A percentile compares a stretch with the other conserved stretches of the same genome.
These are phyloP conservation scores for Choloepus didactylus DNA, from an alignment of 2,797 vertebrate genomes.

Conservation along the genomic window DNA sequence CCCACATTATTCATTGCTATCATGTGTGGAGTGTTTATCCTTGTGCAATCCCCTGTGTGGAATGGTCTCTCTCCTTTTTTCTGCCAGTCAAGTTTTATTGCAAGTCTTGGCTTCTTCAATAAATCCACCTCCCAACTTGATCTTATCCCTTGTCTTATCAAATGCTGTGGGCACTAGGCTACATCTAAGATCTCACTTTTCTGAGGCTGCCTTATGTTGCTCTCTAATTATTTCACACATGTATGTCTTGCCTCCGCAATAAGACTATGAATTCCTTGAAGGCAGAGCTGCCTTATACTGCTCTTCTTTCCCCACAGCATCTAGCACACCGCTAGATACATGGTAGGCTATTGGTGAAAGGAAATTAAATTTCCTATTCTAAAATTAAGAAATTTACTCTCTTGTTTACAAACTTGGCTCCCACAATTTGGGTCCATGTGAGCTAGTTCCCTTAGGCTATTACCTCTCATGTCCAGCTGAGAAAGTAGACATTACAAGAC, in stretches of 20 bases:
- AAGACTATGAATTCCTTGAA: background rate
- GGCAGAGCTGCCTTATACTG: background rate
- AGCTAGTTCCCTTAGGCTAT: background rate
- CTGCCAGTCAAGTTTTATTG: background rate
- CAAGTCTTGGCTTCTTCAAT: background rate
- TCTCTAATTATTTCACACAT: slow-evolving; percentile 6
- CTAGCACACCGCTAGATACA: background rate
- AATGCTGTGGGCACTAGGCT: background rate
- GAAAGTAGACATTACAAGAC: slow-evolving; percentile 31
- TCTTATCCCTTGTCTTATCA: background rate
- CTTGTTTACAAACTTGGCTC: background rate
- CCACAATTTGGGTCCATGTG: background rate
- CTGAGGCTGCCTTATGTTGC: background rate
- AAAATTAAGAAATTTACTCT: slow-evolving; percentile 48
- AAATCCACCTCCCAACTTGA: background rate
- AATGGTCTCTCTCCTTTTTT: background rate
- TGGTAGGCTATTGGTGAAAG: background rate
- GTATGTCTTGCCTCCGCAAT: background rate
- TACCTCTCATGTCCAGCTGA: background rate
- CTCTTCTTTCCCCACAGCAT: background rate
- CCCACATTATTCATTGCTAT: background rate
- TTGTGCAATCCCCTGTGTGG: background rate
- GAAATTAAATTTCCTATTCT: background rate
- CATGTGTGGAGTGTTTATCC: too few relatives aligned
- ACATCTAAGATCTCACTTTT: slow-evolving; percentile 21